Conservation (phyloP, 2,797 vertebrate genomes). For the Silurus aristotelis region DNA sequence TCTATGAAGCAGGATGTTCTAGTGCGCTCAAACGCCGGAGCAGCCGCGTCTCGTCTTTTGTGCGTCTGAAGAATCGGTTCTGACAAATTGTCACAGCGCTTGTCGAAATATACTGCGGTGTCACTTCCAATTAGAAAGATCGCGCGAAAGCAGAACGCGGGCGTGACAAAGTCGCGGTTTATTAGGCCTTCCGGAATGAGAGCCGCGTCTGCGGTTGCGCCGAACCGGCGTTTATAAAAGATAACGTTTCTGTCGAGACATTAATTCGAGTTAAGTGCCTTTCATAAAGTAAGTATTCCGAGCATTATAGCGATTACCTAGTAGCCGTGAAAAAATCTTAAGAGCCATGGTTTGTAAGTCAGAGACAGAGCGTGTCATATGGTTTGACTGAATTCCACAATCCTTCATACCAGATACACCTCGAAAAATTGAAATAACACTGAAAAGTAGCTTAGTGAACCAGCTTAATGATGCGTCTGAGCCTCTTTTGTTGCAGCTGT, state of each 20-base stretch:
- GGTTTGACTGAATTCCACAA: background rate
- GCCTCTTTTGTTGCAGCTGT: background rate
- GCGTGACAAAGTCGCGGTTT: constrained; percentile 32
- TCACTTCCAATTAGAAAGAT: constrained; percentile 42
- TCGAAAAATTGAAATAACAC: background rate
- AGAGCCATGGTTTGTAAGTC: background rate
- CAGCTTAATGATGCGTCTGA: background rate
- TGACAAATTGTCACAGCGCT: constrained; percentile 37
- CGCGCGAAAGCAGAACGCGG: background rate
- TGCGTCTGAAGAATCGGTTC: constrained; percentile 39
- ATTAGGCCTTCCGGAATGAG: background rate
- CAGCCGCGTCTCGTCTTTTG: constrained; percentile 1
- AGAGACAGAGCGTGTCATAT: background rate
- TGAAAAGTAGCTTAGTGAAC: background rate
- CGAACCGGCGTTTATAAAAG: background rate
- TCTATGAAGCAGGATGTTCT: constrained; percentile 41
- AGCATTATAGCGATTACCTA: background rate
- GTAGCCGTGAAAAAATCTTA: no score
- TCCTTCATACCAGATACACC: background rate
- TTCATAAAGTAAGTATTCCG: background rate
- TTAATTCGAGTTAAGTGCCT: background rate
- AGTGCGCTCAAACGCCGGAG: background rate
- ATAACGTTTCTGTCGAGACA: background rate
- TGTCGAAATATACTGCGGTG: constrained; percentile 30
- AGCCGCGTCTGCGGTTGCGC: background rate